Conservation (phyloP, 2,888 invertebrate species). For the Meandrusa payeni region DNA sequence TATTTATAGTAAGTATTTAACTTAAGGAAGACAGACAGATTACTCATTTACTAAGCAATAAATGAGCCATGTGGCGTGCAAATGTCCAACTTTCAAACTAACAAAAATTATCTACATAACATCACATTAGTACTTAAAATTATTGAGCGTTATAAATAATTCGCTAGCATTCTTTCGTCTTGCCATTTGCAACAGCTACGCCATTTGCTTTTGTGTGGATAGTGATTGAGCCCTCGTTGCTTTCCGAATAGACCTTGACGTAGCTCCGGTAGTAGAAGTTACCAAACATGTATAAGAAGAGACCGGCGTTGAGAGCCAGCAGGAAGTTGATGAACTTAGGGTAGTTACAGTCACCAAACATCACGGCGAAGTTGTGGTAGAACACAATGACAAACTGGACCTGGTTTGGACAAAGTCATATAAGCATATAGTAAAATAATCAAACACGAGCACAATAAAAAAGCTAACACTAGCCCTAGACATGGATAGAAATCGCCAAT, state of each 20-base stretch:
- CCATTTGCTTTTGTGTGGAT: slow-evolving; percentile 9
- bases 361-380: slow-evolving; percentile 84
- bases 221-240: slow-evolving; percentile 9
- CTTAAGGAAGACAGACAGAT: no score
- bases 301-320: slow-evolving; percentile 83
- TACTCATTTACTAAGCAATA: no score
- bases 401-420: no score
- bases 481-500: no score
- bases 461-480: no score
- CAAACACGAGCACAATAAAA: no score
- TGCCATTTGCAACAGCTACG: slow-evolving; percentile 38
- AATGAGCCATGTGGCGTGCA: no score
- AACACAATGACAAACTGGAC: slow-evolving; percentile 89
- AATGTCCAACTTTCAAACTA: no score
- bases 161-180: slow-evolving; percentile 58
- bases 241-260: slow-evolving; percentile 45
- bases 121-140: slow-evolving; percentile 28
- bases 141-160: slow-evolving; percentile 31
- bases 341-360: slow-evolving; percentile 85
- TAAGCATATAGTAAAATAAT: no score
- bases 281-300: slow-evolving; percentile 89
- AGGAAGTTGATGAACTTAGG: slow-evolving; percentile 85
- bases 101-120: slow-evolving; percentile 27
- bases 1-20: no score
- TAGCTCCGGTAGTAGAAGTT: slow-evolving; percentile 88